Conservation (phyloP, 1,140 invertebrate species). For the Lasioglossum baleicum region DNA sequence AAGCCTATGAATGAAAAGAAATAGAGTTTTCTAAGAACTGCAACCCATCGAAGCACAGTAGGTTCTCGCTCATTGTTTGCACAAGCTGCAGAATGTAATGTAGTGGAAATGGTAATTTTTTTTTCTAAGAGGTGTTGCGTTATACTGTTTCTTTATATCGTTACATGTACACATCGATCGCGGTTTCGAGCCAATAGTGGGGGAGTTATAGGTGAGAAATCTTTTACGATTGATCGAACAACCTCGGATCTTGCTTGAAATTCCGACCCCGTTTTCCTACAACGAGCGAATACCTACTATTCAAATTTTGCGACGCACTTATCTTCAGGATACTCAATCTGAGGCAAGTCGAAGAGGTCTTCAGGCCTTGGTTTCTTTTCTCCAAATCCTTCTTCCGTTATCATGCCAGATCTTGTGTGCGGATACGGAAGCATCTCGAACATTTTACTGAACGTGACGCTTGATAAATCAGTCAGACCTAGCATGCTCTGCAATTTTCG, state of each 20-base stretch:
- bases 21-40: neutral
- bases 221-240: no score
- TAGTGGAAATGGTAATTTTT: no score
- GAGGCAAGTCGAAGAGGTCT: conserved; percentile 64
- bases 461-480: conserved; percentile 67
- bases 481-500: conserved; percentile 68
- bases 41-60: neutral
- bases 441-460: conserved; percentile 61
- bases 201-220: no score
- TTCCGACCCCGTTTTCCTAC: no score
- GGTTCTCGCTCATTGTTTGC: no score
- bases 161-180: no score
- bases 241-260: no score
- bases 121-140: no score
- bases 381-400: neutral
- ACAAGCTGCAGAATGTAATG: no score
- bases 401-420: conserved; percentile 35
- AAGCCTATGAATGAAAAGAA: conserved; percentile 47
- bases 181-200: no score
- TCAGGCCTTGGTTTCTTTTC: conserved; percentile 7
- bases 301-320: conserved; percentile 59
- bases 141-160: no score
- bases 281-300: no score
- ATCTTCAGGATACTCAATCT: conserved; percentile 71
- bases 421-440: conserved; percentile 63